Base-by-base conservation (phyloP, 2,113 vertebrate species). In the Nettapus auritus region DNA sequence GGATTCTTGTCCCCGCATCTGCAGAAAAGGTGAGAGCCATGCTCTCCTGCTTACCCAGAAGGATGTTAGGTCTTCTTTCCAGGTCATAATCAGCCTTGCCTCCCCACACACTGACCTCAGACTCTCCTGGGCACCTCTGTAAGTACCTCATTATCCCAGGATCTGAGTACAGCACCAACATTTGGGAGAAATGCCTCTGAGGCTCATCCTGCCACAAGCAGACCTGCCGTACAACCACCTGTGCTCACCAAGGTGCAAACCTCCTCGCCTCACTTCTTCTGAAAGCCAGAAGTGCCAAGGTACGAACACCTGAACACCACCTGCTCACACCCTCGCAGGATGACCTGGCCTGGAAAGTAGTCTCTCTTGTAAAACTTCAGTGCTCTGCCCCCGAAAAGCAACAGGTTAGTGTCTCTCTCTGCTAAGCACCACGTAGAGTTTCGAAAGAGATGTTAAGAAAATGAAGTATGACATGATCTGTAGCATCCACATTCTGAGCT, bases 231-330 rank as follows among this genome's bases (percentile, higher is more conserved):
- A 33, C 1, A 1, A 42, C n/a, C 19, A 36, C 48, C 22, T 42
- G n/a, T 4, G 2, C 60, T 55, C 63, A 59, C 5, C 0, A 2
- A 56, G 53, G 33, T 5, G 5, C 46, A n/a, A 33, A 18, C 34
- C 20, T 56, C 50, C 68, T 31, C 7, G 2, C 64, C 76, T 55
- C 46, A 42, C 0, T 0, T 56, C 48, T 85, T 86, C 93, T 84
- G 78, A 81, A 94, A 96, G 89, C 44, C 71, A 29, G 13, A 42
- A 94, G 59, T 19, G 77, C 64, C 84, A 82, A 42, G 1, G 36
- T 38, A 73, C 19, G 29, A 66, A 68, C 13, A 53, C n/a, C 33
- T 14, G 52, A 89, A 60, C 16, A 71, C 53, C 21, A 16, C 66
- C 81, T 74, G 87, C 57, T 36, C 50, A 55, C 44, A 42, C 66